A percentile compares a stretch with the other conserved stretches of the same genome.
These are phyloP conservation scores for Chirona hameri DNA, from an alignment of 2,888 invertebrate species.

Conservation along the genomic window DNA sequence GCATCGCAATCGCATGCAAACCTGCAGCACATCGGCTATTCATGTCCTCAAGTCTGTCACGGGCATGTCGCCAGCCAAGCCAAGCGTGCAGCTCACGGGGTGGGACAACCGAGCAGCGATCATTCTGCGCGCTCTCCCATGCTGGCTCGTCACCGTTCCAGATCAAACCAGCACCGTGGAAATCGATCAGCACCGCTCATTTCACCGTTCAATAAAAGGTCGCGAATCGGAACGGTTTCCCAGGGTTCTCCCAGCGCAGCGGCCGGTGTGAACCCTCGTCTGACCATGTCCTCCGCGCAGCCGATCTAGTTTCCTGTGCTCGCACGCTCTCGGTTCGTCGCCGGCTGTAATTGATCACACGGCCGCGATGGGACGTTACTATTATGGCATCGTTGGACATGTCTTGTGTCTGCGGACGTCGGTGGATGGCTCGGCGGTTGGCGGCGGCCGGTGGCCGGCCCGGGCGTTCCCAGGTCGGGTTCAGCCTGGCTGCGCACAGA, in stretches of 20 bases:
- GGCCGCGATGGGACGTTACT: not conserved
- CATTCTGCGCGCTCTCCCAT: too few species aligned
- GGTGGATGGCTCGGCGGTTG: not conserved
- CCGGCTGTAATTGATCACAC: not conserved
- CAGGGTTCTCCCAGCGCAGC: not conserved
- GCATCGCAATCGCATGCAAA: not conserved
- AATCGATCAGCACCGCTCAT: not conserved
- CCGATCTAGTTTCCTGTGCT: not conserved
- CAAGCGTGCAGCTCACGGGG: not conserved
- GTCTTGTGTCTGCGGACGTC: not conserved
- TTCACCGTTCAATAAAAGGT: not conserved
- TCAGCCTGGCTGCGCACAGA: not conserved
- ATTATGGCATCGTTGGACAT: not conserved
- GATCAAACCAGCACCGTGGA: too few species aligned
- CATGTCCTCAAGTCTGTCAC: not conserved
- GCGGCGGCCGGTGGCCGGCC: not conserved
- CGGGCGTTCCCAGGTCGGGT: not conserved
- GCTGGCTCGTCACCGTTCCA: too few species aligned
- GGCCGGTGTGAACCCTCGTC: not conserved
- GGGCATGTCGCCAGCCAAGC: too few species aligned
- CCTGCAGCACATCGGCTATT: not conserved
- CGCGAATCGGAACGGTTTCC: not conserved
- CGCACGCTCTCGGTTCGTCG: not conserved
- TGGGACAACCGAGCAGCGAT: not conserved
- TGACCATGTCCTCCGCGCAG: not conserved